Percentiles rank a stretch among this genome's conserved stretches.
phyloP scores from a whole-genome alignment of 2,888 invertebrate species.

The Lathronympha strigana region DNA sequence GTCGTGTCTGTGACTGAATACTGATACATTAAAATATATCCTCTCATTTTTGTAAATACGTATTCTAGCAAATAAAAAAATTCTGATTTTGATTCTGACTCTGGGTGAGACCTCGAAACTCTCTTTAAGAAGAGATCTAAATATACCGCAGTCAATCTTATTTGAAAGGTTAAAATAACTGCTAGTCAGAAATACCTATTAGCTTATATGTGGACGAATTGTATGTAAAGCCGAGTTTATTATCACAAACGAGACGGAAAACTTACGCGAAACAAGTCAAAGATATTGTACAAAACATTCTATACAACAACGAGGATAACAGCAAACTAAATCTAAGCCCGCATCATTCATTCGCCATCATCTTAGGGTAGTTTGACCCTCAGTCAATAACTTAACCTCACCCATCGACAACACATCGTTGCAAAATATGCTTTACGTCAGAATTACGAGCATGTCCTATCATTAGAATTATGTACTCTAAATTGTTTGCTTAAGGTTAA shows the following conservation, averaged over 20 bases:
- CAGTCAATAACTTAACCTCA: constrained; percentile 37
- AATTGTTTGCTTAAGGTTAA: neutral
- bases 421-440: constrained; percentile 38
- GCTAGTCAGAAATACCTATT: no score
- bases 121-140: no score
- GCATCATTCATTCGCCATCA: constrained; percentile 31
- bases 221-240: no score
- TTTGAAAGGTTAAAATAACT: no score
- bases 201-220: no score
- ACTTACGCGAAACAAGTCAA: neutral
- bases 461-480: neutral
- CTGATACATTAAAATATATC: no score
- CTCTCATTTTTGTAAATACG: no score
- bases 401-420: constrained; percentile 35
- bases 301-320: neutral
- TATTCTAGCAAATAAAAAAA: no score
- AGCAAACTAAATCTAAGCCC: constrained; percentile 13
- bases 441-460: constrained; percentile 9
- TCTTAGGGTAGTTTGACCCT: constrained; percentile 32
- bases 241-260: neutral
- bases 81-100: no score
- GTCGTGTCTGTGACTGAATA: no score
- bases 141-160: no score
- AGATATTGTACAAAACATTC: neutral
- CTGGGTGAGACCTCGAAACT: no score